Evolutionary conservation across 1,140 invertebrate genomes (phyloP), one percentile per base, ranked within the genome.

Genomic region (Drosophila biarmipes): DNA sequence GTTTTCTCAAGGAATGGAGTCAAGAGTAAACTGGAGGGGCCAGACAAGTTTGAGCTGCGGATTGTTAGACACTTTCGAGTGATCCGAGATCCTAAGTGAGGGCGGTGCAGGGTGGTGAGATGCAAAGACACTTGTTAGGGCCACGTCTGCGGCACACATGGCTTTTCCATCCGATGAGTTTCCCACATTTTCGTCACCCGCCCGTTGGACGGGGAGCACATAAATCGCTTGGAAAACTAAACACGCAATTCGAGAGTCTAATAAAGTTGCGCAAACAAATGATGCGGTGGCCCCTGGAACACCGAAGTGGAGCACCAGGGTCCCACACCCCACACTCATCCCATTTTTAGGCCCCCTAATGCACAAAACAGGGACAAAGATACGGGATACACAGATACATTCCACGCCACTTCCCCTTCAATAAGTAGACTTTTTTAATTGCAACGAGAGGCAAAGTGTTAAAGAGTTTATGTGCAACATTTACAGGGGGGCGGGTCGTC

Each of bases 391-490:
- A 55, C 31, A 80, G 58, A 52, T 71, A 80, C 68, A 78, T 63
- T 86, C 81, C 8, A 31, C 53, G 61, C 66, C 78, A 75, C 61
- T 87, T 82, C 85, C 62, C 82, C 80, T 80, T 71, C 82, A 86
- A 86, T 86, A 86, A 89, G 82, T 86, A 78, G 82, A 89, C 67
- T 43, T 57, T 59, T 79, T 91, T 90, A 90, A 90, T 91, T 90
- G 89, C 89, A 87, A 75, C 75, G 71, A 78, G 82, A 86, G 76
- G 76, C 78, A 82, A 87, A 90, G 89, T 90, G 89, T 91, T 90
- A 90, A 90, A 90, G 82, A 90, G 87, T 90, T 90, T 90, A 91
- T 91, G 89, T 91, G 87, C 89, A 85, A 80, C 89, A 91, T 90
- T 90, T 89, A 87, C 73, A 62, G 63, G 45, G 27, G 42, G 53